Evolutionary conservation across 2,888 invertebrate species (phyloP).

Genomic region (Andrena trimmerana): DNA sequence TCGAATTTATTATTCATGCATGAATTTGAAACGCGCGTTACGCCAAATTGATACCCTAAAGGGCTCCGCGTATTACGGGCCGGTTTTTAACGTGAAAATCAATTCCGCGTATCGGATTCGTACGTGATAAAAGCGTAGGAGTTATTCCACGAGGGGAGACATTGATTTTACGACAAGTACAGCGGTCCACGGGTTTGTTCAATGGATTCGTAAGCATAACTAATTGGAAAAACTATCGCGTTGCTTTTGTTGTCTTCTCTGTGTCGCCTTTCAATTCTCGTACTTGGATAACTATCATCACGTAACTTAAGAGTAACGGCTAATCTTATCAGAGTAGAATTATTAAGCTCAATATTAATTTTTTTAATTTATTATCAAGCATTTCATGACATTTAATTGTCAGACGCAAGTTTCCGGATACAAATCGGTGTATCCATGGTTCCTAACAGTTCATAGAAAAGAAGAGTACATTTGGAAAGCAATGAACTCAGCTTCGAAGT

Average conservation of each 20-base stretch:
- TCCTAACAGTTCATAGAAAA: too few relatives aligned
- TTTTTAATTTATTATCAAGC: too few relatives aligned
- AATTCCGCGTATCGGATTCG: slow-evolving; percentile 60
- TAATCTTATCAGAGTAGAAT: too few relatives aligned
- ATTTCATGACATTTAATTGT: too few relatives aligned
- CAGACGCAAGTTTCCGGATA: too few relatives aligned
- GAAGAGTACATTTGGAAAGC: background rate
- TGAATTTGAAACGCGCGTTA: slow-evolving; percentile 69
- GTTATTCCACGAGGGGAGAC: slow-evolving; percentile 4
- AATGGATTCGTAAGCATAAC: background rate
- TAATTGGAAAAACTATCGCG: background rate
- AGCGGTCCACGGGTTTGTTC: too few relatives aligned
- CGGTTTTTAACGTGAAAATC: slow-evolving; percentile 62
- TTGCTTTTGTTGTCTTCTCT: background rate
- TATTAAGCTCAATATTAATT: too few relatives aligned
- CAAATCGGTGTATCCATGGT: too few relatives aligned
- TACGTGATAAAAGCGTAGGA: slow-evolving; percentile 50
- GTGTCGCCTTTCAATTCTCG: too few relatives aligned
- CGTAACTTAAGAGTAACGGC: too few relatives aligned
- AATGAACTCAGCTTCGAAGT: background rate
- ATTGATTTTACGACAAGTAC: background rate
- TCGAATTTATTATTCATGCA: slow-evolving; percentile 72
- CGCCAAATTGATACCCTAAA: slow-evolving; percentile 66
- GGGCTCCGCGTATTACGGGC: slow-evolving; percentile 55
- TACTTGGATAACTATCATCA: too few relatives aligned